Evolutionary conservation across 2,888 invertebrate species (phyloP), one percentile per base, ranked within the genome.

Genomic region (Diabrotica balteata): DNA sequence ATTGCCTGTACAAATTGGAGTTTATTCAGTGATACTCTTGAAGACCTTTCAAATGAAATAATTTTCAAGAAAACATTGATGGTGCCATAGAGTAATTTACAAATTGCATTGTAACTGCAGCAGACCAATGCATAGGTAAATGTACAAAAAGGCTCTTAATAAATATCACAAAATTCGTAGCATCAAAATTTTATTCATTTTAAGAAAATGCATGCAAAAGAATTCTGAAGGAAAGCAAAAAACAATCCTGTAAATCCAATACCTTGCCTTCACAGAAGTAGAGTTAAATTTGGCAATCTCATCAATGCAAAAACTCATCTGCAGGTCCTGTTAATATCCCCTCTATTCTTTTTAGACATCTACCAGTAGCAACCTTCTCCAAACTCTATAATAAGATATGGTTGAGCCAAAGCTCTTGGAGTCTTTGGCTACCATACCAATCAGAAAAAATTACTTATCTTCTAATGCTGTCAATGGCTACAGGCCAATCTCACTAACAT

Each of bases 251-350:
- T 10, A 62, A 7, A 45, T 53, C 8, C 53, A 17, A 52, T 45
- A 17, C 61, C 52, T 10, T n/a, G n/a, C n/a, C n/a, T n/a, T n/a
- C n/a, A n/a, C n/a, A n/a, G n/a, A n/a, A n/a, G n/a, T n/a, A n/a
- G n/a, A n/a, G n/a, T 52, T 45, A 62, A 62, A 50, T 50, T 44
- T 22, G n/a, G 55, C 47, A n/a, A 51, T 65, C 8, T 53, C 54
- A 32, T 65, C 61, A 22, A 49, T 42, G 5, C n/a, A 65, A 62
- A 53, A 58, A 65, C 42, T 61, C 62, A 52, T 61, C 65, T 45
- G 62, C 68, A 50, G 50, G 65, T 11, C 65, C 62, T 10, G 62
- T 62, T 10, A 42, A 62, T 32, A 69, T 69, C 10, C 65, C 65
- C 8, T 51, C 46, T 3, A 58, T 65, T 42, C 61, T 68, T 50